Percentiles rank a stretch among this genome's conserved stretches.
These are phyloP conservation scores for Gymnobelideus leadbeateri DNA, from an alignment of 2,113 vertebrate genomes.

Conservation along the genomic window DNA sequence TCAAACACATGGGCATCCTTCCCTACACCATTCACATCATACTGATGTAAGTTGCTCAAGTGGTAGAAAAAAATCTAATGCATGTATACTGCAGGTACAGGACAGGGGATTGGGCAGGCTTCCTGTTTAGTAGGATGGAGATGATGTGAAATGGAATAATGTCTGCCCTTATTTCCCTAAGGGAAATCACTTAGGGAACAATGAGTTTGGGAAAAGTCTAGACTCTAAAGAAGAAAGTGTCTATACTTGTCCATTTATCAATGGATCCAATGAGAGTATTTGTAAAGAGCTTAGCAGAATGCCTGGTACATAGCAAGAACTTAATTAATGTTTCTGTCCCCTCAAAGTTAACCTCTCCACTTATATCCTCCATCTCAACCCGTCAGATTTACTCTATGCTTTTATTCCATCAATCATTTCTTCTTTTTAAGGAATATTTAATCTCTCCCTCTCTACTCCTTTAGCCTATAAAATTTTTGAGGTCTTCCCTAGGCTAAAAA, in stretches of 20 bases:
- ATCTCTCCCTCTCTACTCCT: not conserved
- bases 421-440: not conserved
- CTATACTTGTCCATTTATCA: not conserved
- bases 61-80: not conserved
- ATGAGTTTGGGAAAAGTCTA: not conserved
- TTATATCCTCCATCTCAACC: not conserved
- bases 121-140: not conserved
- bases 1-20: not conserved
- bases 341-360: not conserved
- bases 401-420: not conserved
- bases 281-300: not conserved
- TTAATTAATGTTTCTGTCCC: not conserved
- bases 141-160: not conserved
- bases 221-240: not conserved
- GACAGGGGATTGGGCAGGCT: not conserved
- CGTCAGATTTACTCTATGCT: not conserved
- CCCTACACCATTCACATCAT: not conserved
- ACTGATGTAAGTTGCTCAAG: not conserved
- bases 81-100: not conserved
- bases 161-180: not conserved
- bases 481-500: not conserved
- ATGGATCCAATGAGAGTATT: not conserved
- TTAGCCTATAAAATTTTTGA: not conserved
- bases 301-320: not conserved
- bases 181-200: not conserved